phyloP scores from a whole-genome alignment of 2,888 invertebrate species.

The Folsomia manolachei region DNA sequence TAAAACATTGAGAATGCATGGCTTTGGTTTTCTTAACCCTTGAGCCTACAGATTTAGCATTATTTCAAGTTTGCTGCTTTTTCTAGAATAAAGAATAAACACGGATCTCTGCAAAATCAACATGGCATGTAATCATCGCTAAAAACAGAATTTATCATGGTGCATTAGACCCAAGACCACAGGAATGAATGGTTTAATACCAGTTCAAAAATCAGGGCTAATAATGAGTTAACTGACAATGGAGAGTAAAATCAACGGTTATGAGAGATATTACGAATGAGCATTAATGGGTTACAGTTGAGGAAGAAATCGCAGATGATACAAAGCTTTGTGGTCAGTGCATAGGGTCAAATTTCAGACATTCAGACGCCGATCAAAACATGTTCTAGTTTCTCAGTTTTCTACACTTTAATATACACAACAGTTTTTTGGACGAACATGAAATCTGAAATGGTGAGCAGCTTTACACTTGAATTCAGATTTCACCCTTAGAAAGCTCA shows the following conservation, averaged over 20 bases:
- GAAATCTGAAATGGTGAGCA: neutral
- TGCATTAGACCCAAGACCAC: too few relatives aligned
- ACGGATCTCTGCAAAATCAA: too few relatives aligned
- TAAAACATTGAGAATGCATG: too few relatives aligned
- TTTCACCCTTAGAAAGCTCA: conserved; percentile 10
- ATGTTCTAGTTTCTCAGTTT: conserved; percentile 44
- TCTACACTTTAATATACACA: neutral
- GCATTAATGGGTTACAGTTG: neutral
- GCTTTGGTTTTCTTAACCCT: too few relatives aligned
- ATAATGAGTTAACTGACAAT: too few relatives aligned
- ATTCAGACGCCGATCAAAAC: conserved; percentile 49
- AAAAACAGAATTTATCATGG: too few relatives aligned
- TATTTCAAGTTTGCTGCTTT: too few relatives aligned
- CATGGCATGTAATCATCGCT: too few relatives aligned
- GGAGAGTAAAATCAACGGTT: neutral
- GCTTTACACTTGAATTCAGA: neutral
- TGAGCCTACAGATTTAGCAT: too few relatives aligned
- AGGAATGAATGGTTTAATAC: too few relatives aligned
- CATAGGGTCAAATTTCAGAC: conserved; percentile 51
- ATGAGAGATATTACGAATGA: neutral
- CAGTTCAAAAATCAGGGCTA: too few relatives aligned
- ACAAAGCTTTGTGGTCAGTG: conserved; percentile 43
- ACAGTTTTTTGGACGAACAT: neutral
- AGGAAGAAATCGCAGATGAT: neutral
- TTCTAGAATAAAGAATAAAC: too few relatives aligned